Conservation (phyloP, 2,797 vertebrate species). For the Clarias laeviceps region DNA sequence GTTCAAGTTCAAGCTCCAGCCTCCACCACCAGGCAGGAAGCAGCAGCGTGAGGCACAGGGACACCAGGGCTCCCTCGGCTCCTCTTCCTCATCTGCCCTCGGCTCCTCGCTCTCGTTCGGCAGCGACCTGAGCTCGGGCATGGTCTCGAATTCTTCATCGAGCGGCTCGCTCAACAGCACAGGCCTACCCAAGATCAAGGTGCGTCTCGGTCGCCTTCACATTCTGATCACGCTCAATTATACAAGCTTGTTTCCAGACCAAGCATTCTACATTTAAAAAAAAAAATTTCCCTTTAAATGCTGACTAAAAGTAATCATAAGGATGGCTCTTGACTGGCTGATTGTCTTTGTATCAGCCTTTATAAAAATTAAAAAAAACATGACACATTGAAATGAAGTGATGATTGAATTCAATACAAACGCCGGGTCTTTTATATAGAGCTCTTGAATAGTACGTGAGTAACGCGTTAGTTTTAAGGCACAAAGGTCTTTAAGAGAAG, state of each 20-base stretch:
- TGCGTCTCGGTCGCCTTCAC: slow-evolving; percentile 53
- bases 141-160: slow-evolving; percentile 75
- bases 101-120: slow-evolving; percentile 74
- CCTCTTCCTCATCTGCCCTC: slow-evolving; percentile 74
- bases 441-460: background rate
- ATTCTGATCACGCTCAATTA: background rate
- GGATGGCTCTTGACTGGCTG: background rate
- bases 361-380: background rate
- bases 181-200: slow-evolving; percentile 82
- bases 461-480: background rate
- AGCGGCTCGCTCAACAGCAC: slow-evolving; percentile 77
- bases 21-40: slow-evolving; percentile 83
- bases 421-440: background rate
- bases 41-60: slow-evolving; percentile 74
- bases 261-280: background rate
- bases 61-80: slow-evolving; percentile 74
- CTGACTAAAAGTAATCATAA: background rate
- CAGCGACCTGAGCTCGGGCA: slow-evolving; percentile 72
- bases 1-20: slow-evolving; percentile 94
- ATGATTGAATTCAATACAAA: background rate
- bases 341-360: background rate
- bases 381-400: background rate
- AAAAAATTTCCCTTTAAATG: background rate
- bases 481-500: background rate
- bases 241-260: background rate